Conservation (phyloP, 2,888 invertebrate genomes). For the Marasmarcha lunaedactyla region DNA sequence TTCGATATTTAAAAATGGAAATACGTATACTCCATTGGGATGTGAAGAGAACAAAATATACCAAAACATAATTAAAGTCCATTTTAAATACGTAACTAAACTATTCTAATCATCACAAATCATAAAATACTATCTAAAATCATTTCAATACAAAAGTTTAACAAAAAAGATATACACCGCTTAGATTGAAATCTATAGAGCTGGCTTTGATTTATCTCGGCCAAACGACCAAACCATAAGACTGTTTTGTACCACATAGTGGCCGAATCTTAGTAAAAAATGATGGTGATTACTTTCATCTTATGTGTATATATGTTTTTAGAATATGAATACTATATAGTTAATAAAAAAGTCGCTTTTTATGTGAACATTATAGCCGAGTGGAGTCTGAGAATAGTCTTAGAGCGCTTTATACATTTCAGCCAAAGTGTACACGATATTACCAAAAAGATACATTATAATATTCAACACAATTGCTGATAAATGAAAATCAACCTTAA, state of each 20-base stretch:
- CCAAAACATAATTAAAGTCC: background rate
- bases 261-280: too few species aligned
- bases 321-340: background rate
- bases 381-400: too few species aligned
- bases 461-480: conserved; percentile 3
- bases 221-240: too few species aligned
- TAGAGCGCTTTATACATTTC: too few species aligned
- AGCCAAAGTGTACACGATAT: too few species aligned
- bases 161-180: too few species aligned
- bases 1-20: conserved; percentile 2
- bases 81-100: background rate
- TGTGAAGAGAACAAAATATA: background rate
- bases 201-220: too few species aligned
- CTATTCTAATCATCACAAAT: background rate
- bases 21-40: background rate
- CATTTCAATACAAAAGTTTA: background rate
- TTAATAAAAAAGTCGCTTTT: background rate
- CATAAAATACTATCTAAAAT: background rate
- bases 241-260: too few species aligned
- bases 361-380: background rate
- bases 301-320: background rate
- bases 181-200: too few species aligned
- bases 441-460: too few species aligned
- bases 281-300: too few species aligned
- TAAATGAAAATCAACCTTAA: conserved; percentile 16